Base-by-base conservation (phyloP, 1,140 invertebrate species). In the Anastrepha obliqua region DNA sequence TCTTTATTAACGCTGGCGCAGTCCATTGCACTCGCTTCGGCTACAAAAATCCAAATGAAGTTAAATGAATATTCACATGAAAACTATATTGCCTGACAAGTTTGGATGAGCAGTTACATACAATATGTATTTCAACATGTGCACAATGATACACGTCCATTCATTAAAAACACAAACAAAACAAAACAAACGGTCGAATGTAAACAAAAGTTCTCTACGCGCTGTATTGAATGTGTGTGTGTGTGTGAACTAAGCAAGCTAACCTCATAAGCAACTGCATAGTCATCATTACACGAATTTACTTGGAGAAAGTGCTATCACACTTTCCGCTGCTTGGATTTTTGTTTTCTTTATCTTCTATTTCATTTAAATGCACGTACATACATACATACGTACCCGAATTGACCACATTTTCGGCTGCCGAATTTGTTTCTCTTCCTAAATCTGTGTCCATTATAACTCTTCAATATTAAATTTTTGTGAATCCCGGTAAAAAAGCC, bases 31-130 rank as follows among this genome's bases (percentile, higher is more conserved):
- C 29, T 9, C 58, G 20, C 42, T 55, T 67, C 20, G 47, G 3
- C 74, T 81, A 20, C 17, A 5, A 58, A 81, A 81, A 55, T 51
- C 8, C 9, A 81, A 81, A 81, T 81, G 47, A 55, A 55, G 17
- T n/a, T 2, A 47, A 74, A 74, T 74, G 4, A 55, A 6, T 55
- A 55, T 44, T 47, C 29, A 39, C 64, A 67, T 67, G 29, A 67
- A 74, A 81, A 55, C 51, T 55, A 8, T 55, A 55, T 2, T 55
- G 6, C 1, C 11, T 55, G 6, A 55, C 51, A 55, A 8, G 51
- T 55, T 55, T 55, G 51, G 51, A 55, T 11, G 6, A 55, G 6
- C 51, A 55, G 6, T 6, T 55, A 55, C 51, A 55, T 55, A 55
- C 51, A 55, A 55, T 55, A 55, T 55, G 51, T 55, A 55, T 55